A percentile compares a stretch with the other conserved stretches of the same genome.
Conservation (phyloP, 2,797 vertebrate species). For the Danio tinwini region DNA sequence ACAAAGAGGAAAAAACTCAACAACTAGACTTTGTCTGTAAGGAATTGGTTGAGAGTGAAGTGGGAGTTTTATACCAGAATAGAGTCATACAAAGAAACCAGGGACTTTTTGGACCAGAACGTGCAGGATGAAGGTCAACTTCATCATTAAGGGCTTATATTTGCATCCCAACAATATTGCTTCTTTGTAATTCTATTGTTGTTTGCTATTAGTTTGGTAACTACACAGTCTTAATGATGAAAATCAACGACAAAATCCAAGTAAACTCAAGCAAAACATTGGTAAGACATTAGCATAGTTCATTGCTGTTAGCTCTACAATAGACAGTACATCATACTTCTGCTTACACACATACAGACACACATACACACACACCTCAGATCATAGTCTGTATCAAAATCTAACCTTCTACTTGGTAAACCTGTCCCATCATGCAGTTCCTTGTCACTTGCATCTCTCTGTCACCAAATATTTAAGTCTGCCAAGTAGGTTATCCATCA, state of each 20-base stretch:
- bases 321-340: slow-evolving; percentile 23
- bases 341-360: slow-evolving; percentile 14
- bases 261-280: background rate
- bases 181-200: background rate
- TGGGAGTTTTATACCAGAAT: background rate
- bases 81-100: background rate
- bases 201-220: background rate
- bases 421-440: slow-evolving; percentile 19
- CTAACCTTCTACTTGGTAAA: slow-evolving; percentile 24
- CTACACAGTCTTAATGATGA: background rate
- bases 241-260: background rate
- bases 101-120: background rate
- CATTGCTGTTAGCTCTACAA: slow-evolving; percentile 12
- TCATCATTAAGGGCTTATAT: background rate
- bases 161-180: background rate
- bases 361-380: background rate
- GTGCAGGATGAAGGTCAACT: background rate
- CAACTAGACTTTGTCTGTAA: background rate
- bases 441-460: slow-evolving; percentile 20
- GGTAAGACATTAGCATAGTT: slow-evolving; percentile 6
- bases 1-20: background rate
- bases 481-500: slow-evolving; percentile 6
- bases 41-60: background rate
- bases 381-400: slow-evolving; percentile 10
- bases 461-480: slow-evolving; percentile 29